phyloP scores from a whole-genome alignment of 2,888 invertebrate species.

The Hypena proboscidalis region DNA sequence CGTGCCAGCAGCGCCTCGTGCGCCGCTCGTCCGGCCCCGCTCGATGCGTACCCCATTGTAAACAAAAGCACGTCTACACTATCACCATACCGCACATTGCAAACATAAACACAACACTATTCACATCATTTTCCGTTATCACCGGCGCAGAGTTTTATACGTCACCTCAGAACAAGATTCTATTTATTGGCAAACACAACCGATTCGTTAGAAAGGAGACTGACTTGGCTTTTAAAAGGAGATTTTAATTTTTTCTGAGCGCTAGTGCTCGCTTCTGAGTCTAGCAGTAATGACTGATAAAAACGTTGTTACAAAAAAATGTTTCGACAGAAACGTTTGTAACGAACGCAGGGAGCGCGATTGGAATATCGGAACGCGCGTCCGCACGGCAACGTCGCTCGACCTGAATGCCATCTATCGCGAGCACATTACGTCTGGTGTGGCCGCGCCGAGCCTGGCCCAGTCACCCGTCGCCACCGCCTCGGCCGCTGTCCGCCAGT shows the following conservation, averaged over 20 bases:
- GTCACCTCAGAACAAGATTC: conserved; percentile 56
- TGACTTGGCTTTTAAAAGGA: conserved; percentile 28
- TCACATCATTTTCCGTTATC: conserved; percentile 78
- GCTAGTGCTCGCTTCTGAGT: conserved; percentile 37
- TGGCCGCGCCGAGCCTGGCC: conserved; percentile 43
- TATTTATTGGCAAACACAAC: conserved; percentile 51
- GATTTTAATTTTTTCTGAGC: conserved; percentile 39
- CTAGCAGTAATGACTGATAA: conserved; percentile 47
- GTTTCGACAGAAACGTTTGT: conserved; percentile 48
- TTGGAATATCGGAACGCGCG: conserved; percentile 50
- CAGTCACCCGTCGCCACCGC: conserved; percentile 50
- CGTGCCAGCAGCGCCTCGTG: conserved; percentile 96
- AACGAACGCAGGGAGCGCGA: conserved; percentile 47
- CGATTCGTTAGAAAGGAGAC: conserved; percentile 39
- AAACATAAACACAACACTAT: conserved; percentile 77
- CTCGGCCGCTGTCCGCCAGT: conserved; percentile 24
- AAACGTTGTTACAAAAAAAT: conserved; percentile 55
- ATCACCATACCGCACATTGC: conserved; percentile 68
- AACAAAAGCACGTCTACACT: conserved; percentile 60
- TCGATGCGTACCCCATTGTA: conserved; percentile 93
- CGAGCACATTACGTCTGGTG: conserved; percentile 54
- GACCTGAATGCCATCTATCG: conserved; percentile 74
- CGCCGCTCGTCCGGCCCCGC: conserved; percentile 94
- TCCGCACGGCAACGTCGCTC: conserved; percentile 65
- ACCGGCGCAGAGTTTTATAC: conserved; percentile 65